These are phyloP conservation scores for Boulengeromyrus knoepffleri DNA, from an alignment of 2,113 vertebrate species.

Conservation along the genomic window DNA sequence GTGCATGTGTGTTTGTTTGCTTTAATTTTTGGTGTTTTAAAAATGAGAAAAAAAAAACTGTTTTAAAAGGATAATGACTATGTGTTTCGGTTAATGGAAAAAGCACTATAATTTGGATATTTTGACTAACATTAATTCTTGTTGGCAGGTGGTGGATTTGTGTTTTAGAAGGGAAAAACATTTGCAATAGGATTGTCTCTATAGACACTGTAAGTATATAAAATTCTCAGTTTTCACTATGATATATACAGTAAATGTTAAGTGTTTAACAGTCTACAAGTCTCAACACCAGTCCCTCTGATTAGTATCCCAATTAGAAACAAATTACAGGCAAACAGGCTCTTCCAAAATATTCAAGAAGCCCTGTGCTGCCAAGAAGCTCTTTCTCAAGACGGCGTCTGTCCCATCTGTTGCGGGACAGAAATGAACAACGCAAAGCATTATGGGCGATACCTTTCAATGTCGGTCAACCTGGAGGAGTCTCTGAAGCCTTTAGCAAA, in stretches of 20 bases:
- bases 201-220: background rate
- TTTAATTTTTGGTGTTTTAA: background rate
- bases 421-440: conserved; percentile 35
- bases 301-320: background rate
- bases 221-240: background rate
- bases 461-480: conserved; percentile 96
- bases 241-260: background rate
- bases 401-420: conserved; percentile 52
- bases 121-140: background rate
- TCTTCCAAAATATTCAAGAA: conserved; percentile 13
- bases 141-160: background rate
- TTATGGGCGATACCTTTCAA: conserved; percentile 86
- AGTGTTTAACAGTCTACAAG: background rate
- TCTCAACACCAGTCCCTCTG: background rate
- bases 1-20: background rate
- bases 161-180: background rate
- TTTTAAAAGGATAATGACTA: background rate
- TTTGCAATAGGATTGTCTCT: background rate
- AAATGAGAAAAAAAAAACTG: background rate
- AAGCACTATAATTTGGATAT: background rate
- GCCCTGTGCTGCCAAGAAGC: background rate
- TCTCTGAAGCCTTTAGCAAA: conserved; percentile 99
- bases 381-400: conserved; percentile 29
- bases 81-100: background rate
- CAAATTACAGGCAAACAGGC: background rate